Evolutionary conservation across 1,140 invertebrate genomes (phyloP).

Genomic region (Hyphantria cunea): DNA sequence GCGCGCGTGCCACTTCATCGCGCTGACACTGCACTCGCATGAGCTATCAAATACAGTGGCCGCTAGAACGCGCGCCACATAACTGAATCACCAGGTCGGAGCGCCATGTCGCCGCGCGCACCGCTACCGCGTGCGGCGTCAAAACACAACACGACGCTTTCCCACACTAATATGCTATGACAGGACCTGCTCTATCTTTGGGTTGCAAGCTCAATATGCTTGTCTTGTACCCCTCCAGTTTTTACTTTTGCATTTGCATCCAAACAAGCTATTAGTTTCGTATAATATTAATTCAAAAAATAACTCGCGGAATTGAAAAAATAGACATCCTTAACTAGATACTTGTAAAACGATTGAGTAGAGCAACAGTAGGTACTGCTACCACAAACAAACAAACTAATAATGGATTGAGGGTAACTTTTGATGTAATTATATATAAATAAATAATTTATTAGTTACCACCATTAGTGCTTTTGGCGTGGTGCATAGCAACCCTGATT

Average conservation of each 20-base stretch:
- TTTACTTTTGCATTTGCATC: background rate
- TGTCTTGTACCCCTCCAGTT: slow-evolving; percentile 23
- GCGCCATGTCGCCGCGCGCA: slow-evolving; percentile 42
- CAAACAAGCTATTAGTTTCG: background rate
- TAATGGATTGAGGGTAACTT: too few relatives aligned
- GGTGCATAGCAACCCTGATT: slow-evolving; percentile 52
- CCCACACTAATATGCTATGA: slow-evolving; percentile 50
- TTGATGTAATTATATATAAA: too few relatives aligned
- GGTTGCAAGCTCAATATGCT: slow-evolving; percentile 43
- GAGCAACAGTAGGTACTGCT: too few relatives aligned
- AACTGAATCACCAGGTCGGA: slow-evolving; percentile 51
- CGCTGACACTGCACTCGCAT: slow-evolving; percentile 52
- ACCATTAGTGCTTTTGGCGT: slow-evolving; percentile 6
- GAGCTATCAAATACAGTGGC: slow-evolving; percentile 39
- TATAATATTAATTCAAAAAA: too few relatives aligned
- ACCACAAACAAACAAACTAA: too few relatives aligned
- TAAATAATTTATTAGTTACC: slow-evolving; percentile 11
- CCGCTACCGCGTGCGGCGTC: slow-evolving; percentile 33
- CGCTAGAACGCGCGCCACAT: slow-evolving; percentile 45
- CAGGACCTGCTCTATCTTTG: slow-evolving; percentile 31
- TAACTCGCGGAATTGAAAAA: too few relatives aligned
- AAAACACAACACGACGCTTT: slow-evolving; percentile 47
- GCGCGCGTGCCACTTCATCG: slow-evolving; percentile 69
- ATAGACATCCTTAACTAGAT: too few relatives aligned
- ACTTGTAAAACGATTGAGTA: too few relatives aligned